Conservation (phyloP, 2,888 invertebrate genomes). For the Polymixis flavicincta region DNA sequence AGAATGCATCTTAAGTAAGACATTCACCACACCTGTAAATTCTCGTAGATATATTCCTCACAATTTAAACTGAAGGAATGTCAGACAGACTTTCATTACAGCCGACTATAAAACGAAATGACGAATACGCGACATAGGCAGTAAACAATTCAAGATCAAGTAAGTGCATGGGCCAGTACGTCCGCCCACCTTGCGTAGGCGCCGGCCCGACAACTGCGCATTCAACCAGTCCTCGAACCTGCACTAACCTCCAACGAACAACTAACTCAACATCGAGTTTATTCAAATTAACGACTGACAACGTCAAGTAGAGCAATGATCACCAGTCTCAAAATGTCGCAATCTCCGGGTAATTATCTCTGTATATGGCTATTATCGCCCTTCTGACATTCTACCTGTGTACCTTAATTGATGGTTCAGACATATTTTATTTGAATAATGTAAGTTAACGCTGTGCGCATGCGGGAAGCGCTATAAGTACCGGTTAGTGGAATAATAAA, state of each 20-base stretch:
- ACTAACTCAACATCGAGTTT: conserved; percentile 73
- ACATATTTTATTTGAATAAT: conserved; percentile 46
- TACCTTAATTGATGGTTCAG: conserved; percentile 42
- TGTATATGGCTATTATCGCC: conserved; percentile 40
- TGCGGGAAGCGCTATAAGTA: conserved; percentile 54
- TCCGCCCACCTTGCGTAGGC: conserved; percentile 74
- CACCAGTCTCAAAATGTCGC: conserved; percentile 53
- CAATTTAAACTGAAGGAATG: conserved; percentile 19
- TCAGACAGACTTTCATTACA: conserved; percentile 31
- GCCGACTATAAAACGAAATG: conserved; percentile 43
- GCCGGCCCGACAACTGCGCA: conserved; percentile 50
- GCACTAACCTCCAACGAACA: conserved; percentile 53
- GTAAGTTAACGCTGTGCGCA: conserved; percentile 33
- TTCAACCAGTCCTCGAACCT: conserved; percentile 61
- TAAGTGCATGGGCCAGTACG: conserved; percentile 63
- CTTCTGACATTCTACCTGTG: conserved; percentile 44
- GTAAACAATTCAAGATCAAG: conserved; percentile 69
- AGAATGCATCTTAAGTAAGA: neutral
- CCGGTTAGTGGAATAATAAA: conserved; percentile 50
- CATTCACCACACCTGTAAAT: neutral
- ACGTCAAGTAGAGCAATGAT: conserved; percentile 71
- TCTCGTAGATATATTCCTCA: conserved; percentile 13
- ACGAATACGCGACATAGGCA: conserved; percentile 54
- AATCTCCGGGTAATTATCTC: conserved; percentile 62
- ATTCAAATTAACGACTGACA: conserved; percentile 76